Percentiles rank a stretch among this genome's conserved stretches.
These are phyloP conservation scores for Campylomormyrus tamandua DNA, from an alignment of 2,113 vertebrate genomes.

Conservation along the genomic window DNA sequence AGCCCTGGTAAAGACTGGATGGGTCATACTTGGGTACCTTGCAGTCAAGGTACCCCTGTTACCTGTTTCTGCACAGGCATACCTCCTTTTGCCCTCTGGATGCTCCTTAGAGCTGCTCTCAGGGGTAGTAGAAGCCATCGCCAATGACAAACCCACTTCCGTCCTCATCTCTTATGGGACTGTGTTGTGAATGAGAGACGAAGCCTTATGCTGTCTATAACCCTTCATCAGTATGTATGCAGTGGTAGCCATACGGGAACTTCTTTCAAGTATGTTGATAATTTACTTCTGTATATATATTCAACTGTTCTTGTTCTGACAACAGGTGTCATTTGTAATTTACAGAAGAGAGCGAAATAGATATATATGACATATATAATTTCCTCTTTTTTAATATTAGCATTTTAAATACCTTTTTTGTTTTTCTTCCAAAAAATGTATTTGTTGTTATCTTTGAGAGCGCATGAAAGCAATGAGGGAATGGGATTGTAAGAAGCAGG, in stretches of 20 bases:
- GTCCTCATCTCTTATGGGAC: slow-evolving; percentile 40
- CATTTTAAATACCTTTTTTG: background rate
- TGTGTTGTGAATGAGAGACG: slow-evolving; percentile 14
- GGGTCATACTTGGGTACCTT: background rate
- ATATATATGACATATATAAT: background rate
- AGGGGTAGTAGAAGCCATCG: slow-evolving; percentile 13
- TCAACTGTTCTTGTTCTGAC: background rate
- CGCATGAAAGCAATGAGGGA: background rate
- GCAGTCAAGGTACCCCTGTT: background rate
- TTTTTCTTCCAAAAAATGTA: background rate
- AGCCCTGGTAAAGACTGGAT: background rate
- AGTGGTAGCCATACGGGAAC: slow-evolving; percentile 15
- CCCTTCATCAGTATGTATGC: background rate
- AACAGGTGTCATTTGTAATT: slow-evolving; percentile 8
- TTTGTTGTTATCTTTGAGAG: background rate
- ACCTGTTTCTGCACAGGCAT: background rate
- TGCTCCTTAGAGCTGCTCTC: background rate
- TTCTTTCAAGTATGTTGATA: slow-evolving; percentile 22
- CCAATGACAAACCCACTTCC: slow-evolving; percentile 19
- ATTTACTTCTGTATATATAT: slow-evolving; percentile 19
- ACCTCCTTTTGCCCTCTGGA: background rate
- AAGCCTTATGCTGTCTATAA: slow-evolving; percentile 10
- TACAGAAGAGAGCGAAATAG: slow-evolving; percentile 4
- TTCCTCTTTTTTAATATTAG: slow-evolving; percentile 1
- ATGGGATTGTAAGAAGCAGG: too few relatives aligned